phyloP scores from a whole-genome alignment of 2,113 vertebrate species.

The human region GRCh38 chrX:143600001-143600500 shows the following conservation, averaged over 20 bases:
- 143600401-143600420: neutral
- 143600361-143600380: neutral
- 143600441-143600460: neutral
- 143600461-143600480: neutral
- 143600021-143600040: neutral
- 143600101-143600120: neutral
- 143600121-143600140: neutral
- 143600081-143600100: neutral
- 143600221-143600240: neutral
- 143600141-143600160: neutral
- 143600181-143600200: neutral
- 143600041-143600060: neutral
- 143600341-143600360: neutral
- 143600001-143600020: neutral
- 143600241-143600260: neutral
- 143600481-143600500: neutral
- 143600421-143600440: neutral
- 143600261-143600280: neutral
- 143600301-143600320: neutral
- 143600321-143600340: neutral
- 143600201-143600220: neutral
- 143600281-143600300: slow-evolving; percentile 1
- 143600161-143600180: neutral
- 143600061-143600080: neutral
- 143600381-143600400: neutral